Evolutionary conservation across 92 coral and sea anemone species (phyloP).

Genomic region (Actinostola sp.): DNA sequence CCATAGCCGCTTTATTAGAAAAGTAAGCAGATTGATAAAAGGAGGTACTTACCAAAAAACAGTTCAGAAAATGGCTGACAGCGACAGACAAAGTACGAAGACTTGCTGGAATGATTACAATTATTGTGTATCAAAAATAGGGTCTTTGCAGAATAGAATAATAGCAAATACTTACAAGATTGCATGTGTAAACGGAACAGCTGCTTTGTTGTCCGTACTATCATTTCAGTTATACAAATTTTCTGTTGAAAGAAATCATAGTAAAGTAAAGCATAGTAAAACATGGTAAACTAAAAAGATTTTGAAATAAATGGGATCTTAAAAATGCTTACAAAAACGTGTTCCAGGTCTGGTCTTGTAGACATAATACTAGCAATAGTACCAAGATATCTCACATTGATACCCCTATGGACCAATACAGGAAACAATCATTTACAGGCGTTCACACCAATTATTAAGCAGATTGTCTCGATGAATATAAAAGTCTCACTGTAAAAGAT

Average conservation of each 20-base stretch:
- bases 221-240: conserved; percentile 89
- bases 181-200: conserved; percentile 84
- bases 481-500: too few relatives aligned
- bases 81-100: conserved; percentile 85
- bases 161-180: conserved; percentile 60
- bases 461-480: too few relatives aligned
- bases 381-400: conserved; percentile 93
- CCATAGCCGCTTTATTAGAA: too few relatives aligned
- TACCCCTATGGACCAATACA: conserved; percentile 70
- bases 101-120: conserved; percentile 67
- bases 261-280: neutral
- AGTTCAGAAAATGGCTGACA: conserved; percentile 93
- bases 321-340: conserved; percentile 95
- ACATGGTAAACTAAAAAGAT: neutral
- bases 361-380: conserved; percentile 73
- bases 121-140: too few relatives aligned
- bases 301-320: too few relatives aligned
- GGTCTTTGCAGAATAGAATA: too few relatives aligned
- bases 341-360: conserved; percentile 81
- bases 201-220: conserved; percentile 85
- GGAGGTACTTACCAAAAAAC: conserved; percentile 80
- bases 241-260: conserved; percentile 66
- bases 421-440: too few relatives aligned
- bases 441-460: too few relatives aligned
- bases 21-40: neutral